Conservation (phyloP, 2,113 vertebrate species). For the Tamias sibiricus region DNA sequence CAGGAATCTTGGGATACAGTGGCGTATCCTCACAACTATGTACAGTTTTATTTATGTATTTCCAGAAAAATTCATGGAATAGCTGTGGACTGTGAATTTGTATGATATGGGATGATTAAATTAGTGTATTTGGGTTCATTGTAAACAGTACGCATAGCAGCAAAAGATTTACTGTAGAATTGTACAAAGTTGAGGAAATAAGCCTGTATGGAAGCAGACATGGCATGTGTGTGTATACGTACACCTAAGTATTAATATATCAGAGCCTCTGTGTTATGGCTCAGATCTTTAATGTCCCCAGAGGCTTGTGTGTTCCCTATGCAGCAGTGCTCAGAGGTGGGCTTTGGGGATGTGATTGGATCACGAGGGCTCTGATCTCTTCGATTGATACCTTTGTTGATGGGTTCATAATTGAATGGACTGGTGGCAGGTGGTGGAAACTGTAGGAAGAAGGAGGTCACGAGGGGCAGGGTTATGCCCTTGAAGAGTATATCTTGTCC, state of each 20-base stretch:
- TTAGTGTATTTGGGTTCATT: neutral
- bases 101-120: neutral
- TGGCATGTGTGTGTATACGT: neutral
- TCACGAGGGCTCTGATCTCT: neutral
- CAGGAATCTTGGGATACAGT: neutral
- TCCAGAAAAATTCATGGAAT: neutral
- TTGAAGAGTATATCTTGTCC: neutral
- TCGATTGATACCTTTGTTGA: neutral
- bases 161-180: neutral
- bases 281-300: neutral
- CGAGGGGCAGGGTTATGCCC: too few relatives aligned
- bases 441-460: neutral
- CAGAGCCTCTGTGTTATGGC: neutral
- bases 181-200: neutral
- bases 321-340: neutral
- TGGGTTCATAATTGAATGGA: neutral
- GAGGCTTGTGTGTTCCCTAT: too few relatives aligned
- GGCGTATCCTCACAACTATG: neutral
- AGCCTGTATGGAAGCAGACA: neutral
- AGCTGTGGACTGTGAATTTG: neutral
- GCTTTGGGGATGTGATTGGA: neutral
- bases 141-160: neutral
- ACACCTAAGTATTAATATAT: neutral
- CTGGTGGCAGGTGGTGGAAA: neutral
- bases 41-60: neutral